Base-by-base conservation (phyloP, 2,888 invertebrate species). In the Andrena flavipes region DNA sequence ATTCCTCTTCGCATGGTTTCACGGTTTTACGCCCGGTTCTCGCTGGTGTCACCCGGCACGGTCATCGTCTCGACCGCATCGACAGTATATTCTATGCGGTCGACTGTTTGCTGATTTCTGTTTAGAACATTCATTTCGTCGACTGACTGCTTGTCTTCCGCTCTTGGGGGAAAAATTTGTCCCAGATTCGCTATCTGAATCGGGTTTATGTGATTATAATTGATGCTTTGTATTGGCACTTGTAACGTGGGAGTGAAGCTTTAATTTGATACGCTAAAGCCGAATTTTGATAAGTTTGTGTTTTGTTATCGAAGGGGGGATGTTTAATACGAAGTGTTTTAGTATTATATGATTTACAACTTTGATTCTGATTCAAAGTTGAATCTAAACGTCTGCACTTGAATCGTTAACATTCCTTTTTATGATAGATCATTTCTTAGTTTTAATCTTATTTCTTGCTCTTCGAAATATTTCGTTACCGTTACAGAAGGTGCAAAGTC, bases 1-100 rank as follows among this genome's bases (percentile, higher is more conserved):
- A 80, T 86, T 72, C 76, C 81, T 74, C 81, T 71, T 69, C 69
- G 64, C 78, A 64, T 65, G 73, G 65, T 62, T 62, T 69, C 72
- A 59, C 49, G 68, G 71, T 76, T 79, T 76, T 77, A 42, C 42
- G 85, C 71, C 75, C 65, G 48, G 48, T 77, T 67, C 71, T 72
- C 72, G 23, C 72, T 65, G 67, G 75, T 84, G 74, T 84, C 84
- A 84, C 74, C 59, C 60, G 68, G 48, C 60, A 75, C 54, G 87
- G 74, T 87, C 79, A 87, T 86, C 74, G 81, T 59, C 76, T 33
- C 48, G 20, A 84, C 87, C 84, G 72, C 84, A 63, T 87, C 72
- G 62, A 35, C 64, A 30, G 62, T 84, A 80, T 68, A 76, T 74
- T 65, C 54, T 16, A 42, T 16, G 81, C 26, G 73, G 63, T 60